phyloP scores from a whole-genome alignment of 2,797 vertebrate genomes.

The Falco naumanni region DNA sequence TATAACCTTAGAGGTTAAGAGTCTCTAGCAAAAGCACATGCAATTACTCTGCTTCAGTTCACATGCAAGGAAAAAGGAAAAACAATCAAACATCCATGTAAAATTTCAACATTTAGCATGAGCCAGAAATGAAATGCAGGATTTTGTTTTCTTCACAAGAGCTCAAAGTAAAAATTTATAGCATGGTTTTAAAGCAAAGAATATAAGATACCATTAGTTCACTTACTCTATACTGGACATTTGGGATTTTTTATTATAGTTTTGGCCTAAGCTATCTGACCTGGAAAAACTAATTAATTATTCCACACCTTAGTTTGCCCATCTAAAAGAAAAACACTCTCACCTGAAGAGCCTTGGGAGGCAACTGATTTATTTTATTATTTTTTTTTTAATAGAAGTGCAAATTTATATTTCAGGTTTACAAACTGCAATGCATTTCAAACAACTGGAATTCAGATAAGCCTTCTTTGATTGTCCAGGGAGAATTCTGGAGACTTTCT shows the following conservation, averaged over 20 bases:
- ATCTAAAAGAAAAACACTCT: background rate
- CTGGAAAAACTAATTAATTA: constrained; percentile 7
- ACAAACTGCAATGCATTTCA: constrained; percentile 23
- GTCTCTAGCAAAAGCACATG: background rate
- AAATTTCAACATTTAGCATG: background rate
- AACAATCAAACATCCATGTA: background rate
- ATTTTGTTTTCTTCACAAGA: background rate
- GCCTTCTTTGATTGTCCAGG: background rate
- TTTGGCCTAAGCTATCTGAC: background rate
- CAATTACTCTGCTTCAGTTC: background rate
- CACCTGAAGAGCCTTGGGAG: constrained; percentile 15
- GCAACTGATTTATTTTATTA: background rate
- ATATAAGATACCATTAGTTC: background rate
- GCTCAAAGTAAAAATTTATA: background rate
- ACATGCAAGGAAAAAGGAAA: background rate
- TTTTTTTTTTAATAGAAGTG: background rate
- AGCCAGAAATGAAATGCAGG: background rate
- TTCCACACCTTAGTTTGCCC: background rate
- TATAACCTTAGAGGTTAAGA: background rate
- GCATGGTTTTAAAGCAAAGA: background rate
- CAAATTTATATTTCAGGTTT: background rate
- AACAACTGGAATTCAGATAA: constrained; percentile 31
- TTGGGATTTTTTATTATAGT: background rate
- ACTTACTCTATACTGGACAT: background rate
- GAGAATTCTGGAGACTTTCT: background rate